These are phyloP conservation scores for Valencia hispanica DNA, from an alignment of 2,797 vertebrate species.

Conservation along the genomic window DNA sequence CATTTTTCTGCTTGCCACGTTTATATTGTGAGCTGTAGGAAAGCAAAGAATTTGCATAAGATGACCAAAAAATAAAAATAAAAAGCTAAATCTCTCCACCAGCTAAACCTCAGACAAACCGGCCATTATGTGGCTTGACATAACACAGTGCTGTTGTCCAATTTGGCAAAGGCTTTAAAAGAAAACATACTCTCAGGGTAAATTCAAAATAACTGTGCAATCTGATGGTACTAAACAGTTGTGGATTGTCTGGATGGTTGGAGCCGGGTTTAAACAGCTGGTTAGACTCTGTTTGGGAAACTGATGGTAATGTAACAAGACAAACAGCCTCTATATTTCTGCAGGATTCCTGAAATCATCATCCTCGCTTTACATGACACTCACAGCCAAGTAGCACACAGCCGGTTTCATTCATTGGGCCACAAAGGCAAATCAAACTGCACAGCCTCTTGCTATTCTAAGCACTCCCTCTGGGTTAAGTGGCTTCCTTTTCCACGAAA, in stretches of 20 bases:
- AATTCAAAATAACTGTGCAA: slow-evolving; percentile 59
- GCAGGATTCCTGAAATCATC: slow-evolving; percentile 72
- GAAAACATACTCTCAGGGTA: slow-evolving; percentile 49
- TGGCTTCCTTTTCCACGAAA: slow-evolving; percentile 27
- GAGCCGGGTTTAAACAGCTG: slow-evolving; percentile 71
- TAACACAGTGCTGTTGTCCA: slow-evolving; percentile 61
- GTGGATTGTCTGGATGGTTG: slow-evolving; percentile 62
- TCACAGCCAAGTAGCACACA: slow-evolving; percentile 56
- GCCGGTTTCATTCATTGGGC: slow-evolving; percentile 55
- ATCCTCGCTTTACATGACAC: slow-evolving; percentile 52
- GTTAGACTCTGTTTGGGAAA: slow-evolving; percentile 49
- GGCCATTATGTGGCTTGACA: slow-evolving; percentile 73
- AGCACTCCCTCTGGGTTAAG: slow-evolving; percentile 46
- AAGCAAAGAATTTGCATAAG: slow-evolving; percentile 76
- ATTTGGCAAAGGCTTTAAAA: slow-evolving; percentile 44
- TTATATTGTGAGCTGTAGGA: slow-evolving; percentile 57
- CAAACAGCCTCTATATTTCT: slow-evolving; percentile 64
- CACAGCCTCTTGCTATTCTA: slow-evolving; percentile 60
- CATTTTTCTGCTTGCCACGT: slow-evolving; percentile 43
- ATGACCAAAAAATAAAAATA: slow-evolving; percentile 52
- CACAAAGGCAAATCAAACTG: slow-evolving; percentile 57
- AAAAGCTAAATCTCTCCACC: slow-evolving; percentile 51
- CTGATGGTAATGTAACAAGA: slow-evolving; percentile 41
- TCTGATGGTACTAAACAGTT: slow-evolving; percentile 43
- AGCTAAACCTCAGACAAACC: slow-evolving; percentile 59